These are phyloP conservation scores for Lissocephala sabroskyi DNA, from an alignment of 2,888 invertebrate genomes.

Conservation along the genomic window DNA sequence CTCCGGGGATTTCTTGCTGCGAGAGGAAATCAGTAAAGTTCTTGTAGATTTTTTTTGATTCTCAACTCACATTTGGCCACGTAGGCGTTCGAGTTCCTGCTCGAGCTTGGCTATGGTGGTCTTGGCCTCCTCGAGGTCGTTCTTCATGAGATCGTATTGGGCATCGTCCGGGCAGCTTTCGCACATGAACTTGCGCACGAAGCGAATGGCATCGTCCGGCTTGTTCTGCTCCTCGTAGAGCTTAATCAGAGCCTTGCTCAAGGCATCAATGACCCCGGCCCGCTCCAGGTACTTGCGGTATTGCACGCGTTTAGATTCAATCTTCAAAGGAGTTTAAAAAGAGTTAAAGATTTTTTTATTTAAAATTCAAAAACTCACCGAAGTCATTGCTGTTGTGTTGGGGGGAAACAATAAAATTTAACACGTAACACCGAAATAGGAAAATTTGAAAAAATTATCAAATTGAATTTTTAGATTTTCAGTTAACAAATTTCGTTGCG, in stretches of 20 bases:
- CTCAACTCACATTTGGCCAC: constrained; percentile 66
- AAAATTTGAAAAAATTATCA: constrained; percentile 18
- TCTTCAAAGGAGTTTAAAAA: constrained; percentile 51
- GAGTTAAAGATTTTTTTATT: background rate
- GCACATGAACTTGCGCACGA: constrained; percentile 70
- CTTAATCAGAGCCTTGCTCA: constrained; percentile 70
- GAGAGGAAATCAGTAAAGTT: background rate
- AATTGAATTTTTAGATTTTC: too few relatives aligned
- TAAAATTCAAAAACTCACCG: constrained; percentile 52
- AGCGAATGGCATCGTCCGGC: constrained; percentile 71
- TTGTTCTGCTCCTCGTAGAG: constrained; percentile 72
- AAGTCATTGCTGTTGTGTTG: constrained; percentile 51
- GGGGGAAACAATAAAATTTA: too few relatives aligned
- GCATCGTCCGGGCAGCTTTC: constrained; percentile 70
- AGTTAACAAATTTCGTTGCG: background rate
- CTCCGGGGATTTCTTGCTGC: constrained; percentile 68
- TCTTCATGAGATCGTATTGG: constrained; percentile 65
- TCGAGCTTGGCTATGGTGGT: constrained; percentile 62
- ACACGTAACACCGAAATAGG: constrained; percentile 12
- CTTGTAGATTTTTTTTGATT: too few relatives aligned
- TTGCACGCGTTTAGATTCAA: constrained; percentile 72
- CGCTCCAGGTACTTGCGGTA: constrained; percentile 71
- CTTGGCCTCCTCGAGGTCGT: constrained; percentile 66
- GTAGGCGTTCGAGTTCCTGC: constrained; percentile 65
- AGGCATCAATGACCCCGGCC: constrained; percentile 71